These are phyloP conservation scores for Sisyra terminalis DNA, from an alignment of 2,888 invertebrate species.

Conservation along the genomic window DNA sequence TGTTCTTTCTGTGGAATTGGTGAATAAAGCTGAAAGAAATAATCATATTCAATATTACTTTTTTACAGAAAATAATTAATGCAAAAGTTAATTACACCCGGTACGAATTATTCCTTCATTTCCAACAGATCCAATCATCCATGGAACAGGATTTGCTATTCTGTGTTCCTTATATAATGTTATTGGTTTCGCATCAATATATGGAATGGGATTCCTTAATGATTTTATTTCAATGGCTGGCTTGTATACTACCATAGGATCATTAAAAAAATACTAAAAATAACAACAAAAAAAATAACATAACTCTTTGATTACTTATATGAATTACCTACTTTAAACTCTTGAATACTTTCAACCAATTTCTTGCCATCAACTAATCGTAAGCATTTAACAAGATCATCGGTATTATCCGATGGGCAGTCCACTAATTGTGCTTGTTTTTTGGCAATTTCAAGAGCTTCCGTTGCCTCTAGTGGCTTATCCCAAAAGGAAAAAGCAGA, in stretches of 20 bases:
- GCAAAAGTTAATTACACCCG: slow-evolving; percentile 22
- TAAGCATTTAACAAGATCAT: slow-evolving; percentile 25
- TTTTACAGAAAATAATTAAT: no score
- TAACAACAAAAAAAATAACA: no score
- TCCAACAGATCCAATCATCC: slow-evolving; percentile 29
- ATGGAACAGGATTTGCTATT: slow-evolving; percentile 27
- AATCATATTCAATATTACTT: no score
- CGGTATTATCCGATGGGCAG: slow-evolving; percentile 21
- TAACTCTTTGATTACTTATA: no score
- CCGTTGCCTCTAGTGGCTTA: slow-evolving; percentile 18
- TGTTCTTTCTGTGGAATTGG: no score
- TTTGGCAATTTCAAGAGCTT: slow-evolving; percentile 24
- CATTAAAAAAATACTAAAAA: slow-evolving; percentile 28
- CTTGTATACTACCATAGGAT: slow-evolving; percentile 30
- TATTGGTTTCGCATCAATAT: slow-evolving; percentile 27
- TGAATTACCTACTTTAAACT: slow-evolving; percentile 30
- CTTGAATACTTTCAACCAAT: slow-evolving; percentile 26
- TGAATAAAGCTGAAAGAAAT: no score
- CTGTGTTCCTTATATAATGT: slow-evolving; percentile 23
- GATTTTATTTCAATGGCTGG: slow-evolving; percentile 27
- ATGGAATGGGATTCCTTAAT: slow-evolving; percentile 23
- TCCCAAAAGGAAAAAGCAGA: slow-evolving; percentile 26
- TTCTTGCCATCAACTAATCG: slow-evolving; percentile 23
- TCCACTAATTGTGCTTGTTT: slow-evolving; percentile 25
- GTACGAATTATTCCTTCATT: slow-evolving; percentile 33